Base-by-base conservation (phyloP, 2,797 vertebrate species). In the Neolamprologus multifasciatus region DNA sequence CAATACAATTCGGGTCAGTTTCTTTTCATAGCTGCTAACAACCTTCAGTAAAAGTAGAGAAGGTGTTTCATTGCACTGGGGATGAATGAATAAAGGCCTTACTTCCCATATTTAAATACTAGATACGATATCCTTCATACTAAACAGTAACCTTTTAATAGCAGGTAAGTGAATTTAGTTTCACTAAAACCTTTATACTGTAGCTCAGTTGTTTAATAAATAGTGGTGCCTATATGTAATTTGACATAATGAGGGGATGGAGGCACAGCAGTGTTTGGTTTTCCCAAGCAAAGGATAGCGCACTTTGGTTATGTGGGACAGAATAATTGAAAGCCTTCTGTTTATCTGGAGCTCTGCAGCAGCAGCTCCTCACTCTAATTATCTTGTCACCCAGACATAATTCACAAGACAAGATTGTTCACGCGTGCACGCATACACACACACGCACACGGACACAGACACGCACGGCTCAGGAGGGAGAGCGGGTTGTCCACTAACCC, bases 311-410 rank as follows among this genome's bases (percentile, higher is more conserved):
- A 48, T 77, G 33, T 33, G 79, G 51, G 82, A 80, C 74, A 80
- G 82, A 80, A 89, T 88, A 89, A 94, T 84, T 90, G 87, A 93
- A 92, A 88, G 81, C 80, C 71, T 26, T 69, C 6, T 59, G 62
- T 90, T 93, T 92, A 91, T 93, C 92, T 91, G 82, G 51, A 64
- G 80, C 80, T 74, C 69, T 84, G 89, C 84, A 92, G 87, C 69
- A 82, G 89, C 83, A 90, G 89, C 90, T 91, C 88, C 69, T 89
- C 86, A 80, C 79, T 90, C 83, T 95, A 96, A 95, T 95, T 86
- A 95, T 86, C 62, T 40, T 91, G 92, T 93, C 90, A 94, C 77
- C 89, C 80, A 76, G 85, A 89, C 91, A 94, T 91, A 93, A 93
- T 86, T 84, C 90, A 86, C 78, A 87, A 83, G 85, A 89, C 85